phyloP scores from a whole-genome alignment of 2,113 vertebrate genomes.

The Indri indri region DNA sequence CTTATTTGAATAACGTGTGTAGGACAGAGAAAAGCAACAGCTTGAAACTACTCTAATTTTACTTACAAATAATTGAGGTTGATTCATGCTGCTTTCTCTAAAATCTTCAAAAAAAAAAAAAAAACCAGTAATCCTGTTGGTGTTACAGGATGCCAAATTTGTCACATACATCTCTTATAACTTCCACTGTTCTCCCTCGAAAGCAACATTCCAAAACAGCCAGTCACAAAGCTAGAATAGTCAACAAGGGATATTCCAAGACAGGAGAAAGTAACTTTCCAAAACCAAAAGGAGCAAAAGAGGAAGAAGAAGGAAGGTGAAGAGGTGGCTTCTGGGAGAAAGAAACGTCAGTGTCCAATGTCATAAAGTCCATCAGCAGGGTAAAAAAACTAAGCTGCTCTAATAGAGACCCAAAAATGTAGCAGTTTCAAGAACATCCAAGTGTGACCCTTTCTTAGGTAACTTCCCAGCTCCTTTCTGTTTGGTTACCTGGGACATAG shows the following conservation, averaged over 20 bases:
- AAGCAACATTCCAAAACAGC: constrained; percentile 16
- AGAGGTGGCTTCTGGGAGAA: not conserved
- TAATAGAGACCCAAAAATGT: not conserved
- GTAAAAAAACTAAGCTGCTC: not conserved
- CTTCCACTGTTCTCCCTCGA: not conserved
- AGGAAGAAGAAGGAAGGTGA: not conserved
- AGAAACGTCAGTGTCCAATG: not conserved
- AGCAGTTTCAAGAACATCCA: not conserved
- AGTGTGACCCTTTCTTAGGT: not conserved
- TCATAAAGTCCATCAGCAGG: not conserved
- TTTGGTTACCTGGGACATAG: not conserved
- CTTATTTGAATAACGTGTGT: constrained; percentile 23
- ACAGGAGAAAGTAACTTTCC: not conserved
- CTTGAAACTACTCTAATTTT: constrained; percentile 61
- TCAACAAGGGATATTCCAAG: not conserved
- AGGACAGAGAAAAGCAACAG: constrained; percentile 20
- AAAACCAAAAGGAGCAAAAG: not conserved
- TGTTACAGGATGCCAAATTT: not conserved
- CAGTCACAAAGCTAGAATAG: not conserved
- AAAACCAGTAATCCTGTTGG: not conserved
- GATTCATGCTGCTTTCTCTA: constrained; percentile 42
- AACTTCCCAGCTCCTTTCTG: not conserved
- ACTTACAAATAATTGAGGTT: constrained; percentile 58
- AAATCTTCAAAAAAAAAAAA: not conserved
- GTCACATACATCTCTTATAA: not conserved